Evolutionary conservation across 2,113 vertebrate genomes (phyloP).

Genomic region (Danionella cerebrum): DNA sequence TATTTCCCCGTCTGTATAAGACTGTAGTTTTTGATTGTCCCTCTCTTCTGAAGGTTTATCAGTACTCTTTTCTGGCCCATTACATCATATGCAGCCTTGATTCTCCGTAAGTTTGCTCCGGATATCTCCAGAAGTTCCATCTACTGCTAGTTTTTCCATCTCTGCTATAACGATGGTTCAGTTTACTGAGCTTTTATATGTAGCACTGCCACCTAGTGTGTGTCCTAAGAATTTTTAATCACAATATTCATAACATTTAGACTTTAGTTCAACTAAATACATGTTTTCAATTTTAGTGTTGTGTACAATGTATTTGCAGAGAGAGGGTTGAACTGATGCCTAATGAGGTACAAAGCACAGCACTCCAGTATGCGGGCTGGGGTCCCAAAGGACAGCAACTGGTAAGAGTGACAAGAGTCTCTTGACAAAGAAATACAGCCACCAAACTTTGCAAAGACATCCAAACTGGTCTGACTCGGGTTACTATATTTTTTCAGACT

Average conservation of each 20-base stretch:
- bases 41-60: slow-evolving; percentile 75
- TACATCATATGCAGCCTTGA: slow-evolving; percentile 81
- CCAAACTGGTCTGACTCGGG: no score
- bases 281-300: neutral
- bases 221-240: neutral
- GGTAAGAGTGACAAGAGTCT: slow-evolving; percentile 67
- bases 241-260: neutral
- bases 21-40: no score
- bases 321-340: slow-evolving; percentile 83
- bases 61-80: slow-evolving; percentile 79
- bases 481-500: no score
- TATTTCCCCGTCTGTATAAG: no score
- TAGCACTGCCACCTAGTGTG: slow-evolving; percentile 12
- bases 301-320: slow-evolving; percentile 61
- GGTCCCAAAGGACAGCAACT: slow-evolving; percentile 89
- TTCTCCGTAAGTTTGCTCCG: slow-evolving; percentile 55
- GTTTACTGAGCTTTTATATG: neutral
- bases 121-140: neutral
- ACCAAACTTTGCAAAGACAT: no score
- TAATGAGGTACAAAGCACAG: slow-evolving; percentile 81
- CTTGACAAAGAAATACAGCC: no score
- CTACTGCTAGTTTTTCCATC: neutral
- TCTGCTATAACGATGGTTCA: neutral
- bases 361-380: slow-evolving; percentile 93
- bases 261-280: no score